Base-by-base conservation (phyloP, 2,113 vertebrate species). In the Hippoglossus stenolepis region DNA sequence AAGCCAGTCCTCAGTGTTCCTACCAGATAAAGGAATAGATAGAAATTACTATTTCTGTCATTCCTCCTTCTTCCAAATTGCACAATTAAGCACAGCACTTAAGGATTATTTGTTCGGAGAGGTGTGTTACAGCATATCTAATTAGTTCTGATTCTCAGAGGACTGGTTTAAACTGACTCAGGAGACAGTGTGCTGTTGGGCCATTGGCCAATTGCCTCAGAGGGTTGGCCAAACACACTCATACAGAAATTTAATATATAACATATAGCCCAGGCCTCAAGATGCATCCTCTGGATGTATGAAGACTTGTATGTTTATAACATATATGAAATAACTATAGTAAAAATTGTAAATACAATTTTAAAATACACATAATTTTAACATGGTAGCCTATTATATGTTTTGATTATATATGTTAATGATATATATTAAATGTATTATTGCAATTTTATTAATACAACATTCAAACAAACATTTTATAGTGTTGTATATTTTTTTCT, bases 101-200 rank as follows among this genome's bases (percentile, higher is more conserved):
- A 69, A 53, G 65, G 73, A 77, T 69, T 57, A 82, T 83, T 84
- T 86, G 67, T 84, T 82, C 82, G 61, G 12, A 77, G 38, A 65
- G 62, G 47, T 70, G 38, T 15, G 23, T 83, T 71, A 66, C 10
- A 60, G 77, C 76, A 69, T 61, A 23, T 75, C 57, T 79, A 80
- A 90, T 87, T 78, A 65, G 0, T 78, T 85, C 18, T 72, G 43
- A 79, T 75, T 45, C 77, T 77, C 53, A n/a, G 51, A 65, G 64
- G 53, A 47, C 35, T 75, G 43, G 47, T 77, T 85, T 82, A 77
- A 75, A 72, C 17, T 67, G 38, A 45, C 23, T 49, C 47, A 64
- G 56, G 60, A 70, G 12, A 70, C n/a, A 26, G n/a, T 74, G 53
- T 62, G 40, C 43, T 68, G 4, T 75, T 60, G 57, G 57, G 18